phyloP scores from a whole-genome alignment of 2,888 invertebrate species.

The Notodonta dromedarius region DNA sequence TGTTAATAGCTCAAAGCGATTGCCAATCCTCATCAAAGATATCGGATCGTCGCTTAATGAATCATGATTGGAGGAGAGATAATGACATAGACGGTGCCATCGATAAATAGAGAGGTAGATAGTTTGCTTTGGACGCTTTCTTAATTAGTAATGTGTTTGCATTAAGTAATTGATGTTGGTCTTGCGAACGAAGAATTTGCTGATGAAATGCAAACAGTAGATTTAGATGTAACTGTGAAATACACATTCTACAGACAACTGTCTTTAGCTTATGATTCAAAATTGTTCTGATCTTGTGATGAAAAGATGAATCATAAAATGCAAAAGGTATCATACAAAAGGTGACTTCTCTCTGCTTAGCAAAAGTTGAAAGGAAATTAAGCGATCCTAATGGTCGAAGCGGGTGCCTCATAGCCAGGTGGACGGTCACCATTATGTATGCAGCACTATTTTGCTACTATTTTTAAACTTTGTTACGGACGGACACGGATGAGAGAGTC shows the following conservation, averaged over 20 bases:
- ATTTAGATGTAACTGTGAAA: not conserved
- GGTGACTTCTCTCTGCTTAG: no score
- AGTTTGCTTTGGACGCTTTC: conserved; percentile 14
- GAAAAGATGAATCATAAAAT: no score
- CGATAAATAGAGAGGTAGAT: conserved; percentile 20
- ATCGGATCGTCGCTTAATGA: conserved; percentile 56
- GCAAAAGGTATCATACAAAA: not conserved
- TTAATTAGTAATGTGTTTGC: conserved; percentile 18
- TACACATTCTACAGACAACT: no score
- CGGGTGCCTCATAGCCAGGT: no score
- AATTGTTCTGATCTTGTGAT: not conserved
- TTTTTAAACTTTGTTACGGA: no score
- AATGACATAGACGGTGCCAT: conserved; percentile 27
- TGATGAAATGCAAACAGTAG: not conserved
- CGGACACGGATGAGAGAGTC: no score
- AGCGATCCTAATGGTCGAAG: no score
- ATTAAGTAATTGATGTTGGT: not conserved
- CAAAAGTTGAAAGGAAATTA: no score
- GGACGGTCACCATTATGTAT: no score
- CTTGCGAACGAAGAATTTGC: not conserved
- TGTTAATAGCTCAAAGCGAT: conserved; percentile 71
- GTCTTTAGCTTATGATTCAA: not conserved
- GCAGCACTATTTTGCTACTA: no score
- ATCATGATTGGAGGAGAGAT: conserved; percentile 53
- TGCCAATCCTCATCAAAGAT: conserved; percentile 53